Evolutionary conservation across 2,797 vertebrate genomes (phyloP).

Genomic region (Scyliorhinus canicula): DNA sequence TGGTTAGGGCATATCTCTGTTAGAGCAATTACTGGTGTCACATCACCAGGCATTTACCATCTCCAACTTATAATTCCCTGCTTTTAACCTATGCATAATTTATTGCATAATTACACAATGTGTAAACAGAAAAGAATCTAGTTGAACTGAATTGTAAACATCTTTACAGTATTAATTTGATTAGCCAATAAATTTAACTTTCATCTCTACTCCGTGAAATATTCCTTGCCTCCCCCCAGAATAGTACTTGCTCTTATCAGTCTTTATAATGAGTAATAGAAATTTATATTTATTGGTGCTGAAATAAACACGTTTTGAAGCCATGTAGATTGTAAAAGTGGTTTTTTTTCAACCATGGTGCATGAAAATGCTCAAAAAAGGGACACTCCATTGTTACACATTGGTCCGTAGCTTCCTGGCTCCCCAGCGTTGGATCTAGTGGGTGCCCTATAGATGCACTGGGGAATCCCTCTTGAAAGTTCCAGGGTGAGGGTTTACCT

Average conservation of each 20-base stretch:
- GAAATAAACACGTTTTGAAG: background rate
- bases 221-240: background rate
- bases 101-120: background rate
- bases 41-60: background rate
- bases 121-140: background rate
- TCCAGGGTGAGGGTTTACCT: too few species aligned
- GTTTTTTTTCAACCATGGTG: background rate
- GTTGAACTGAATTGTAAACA: background rate
- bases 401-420: too few species aligned
- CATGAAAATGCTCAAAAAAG: background rate
- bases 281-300: background rate
- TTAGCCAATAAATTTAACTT: background rate
- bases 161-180: background rate
- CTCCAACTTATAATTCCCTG: background rate
- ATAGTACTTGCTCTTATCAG: background rate
- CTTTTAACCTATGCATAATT: background rate
- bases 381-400: background rate
- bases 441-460: too few species aligned
- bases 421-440: too few species aligned
- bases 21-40: background rate
- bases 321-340: background rate
- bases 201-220: background rate
- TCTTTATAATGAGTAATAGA: background rate
- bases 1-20: background rate
- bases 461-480: too few species aligned